Percentiles rank a stretch among this genome's conserved stretches.
Conservation (phyloP, 2,797 vertebrate species). For the Menidia menidia region DNA sequence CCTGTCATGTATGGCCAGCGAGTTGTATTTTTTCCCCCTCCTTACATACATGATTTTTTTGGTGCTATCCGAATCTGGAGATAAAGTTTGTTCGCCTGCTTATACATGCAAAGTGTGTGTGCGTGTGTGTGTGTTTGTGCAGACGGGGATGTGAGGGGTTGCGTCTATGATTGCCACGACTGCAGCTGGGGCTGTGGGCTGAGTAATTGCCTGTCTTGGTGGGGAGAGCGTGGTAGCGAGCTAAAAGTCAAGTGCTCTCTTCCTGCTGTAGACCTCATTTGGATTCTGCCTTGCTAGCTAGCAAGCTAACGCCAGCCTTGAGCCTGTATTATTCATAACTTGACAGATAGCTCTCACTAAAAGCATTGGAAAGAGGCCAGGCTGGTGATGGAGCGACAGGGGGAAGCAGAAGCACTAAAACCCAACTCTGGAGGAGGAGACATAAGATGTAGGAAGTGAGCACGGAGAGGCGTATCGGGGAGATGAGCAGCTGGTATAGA, state of each 20-base stretch:
- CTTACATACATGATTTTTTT: conserved; percentile 22
- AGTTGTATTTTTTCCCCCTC: conserved; percentile 38
- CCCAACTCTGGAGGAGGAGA: conserved; percentile 63
- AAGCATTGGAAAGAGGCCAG: conserved; percentile 96
- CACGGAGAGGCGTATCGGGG: conserved; percentile 31
- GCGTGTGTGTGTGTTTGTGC: conserved; percentile 31
- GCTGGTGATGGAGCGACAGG: conserved; percentile 77
- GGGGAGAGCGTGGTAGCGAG: conserved; percentile 88
- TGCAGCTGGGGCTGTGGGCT: conserved; percentile 91
- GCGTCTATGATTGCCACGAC: conserved; percentile 89
- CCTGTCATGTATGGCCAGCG: conserved; percentile 26
- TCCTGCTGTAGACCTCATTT: conserved; percentile 97
- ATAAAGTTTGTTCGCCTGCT: conserved; percentile 29
- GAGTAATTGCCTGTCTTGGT: conserved; percentile 98
- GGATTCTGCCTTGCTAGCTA: conserved; percentile 89
- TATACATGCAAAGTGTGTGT: conserved; percentile 45
- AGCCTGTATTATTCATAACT: conserved; percentile 99
- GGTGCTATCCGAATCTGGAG: conserved; percentile 32
- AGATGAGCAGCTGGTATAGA: conserved; percentile 46
- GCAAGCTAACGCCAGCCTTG: conserved; percentile 87
- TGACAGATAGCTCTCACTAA: conserved; percentile 98
- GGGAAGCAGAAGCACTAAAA: conserved; percentile 42
- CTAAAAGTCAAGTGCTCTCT: conserved; percentile 93
- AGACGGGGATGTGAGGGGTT: conserved; percentile 75
- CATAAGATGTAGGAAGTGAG: conserved; percentile 31